These are phyloP conservation scores for Scaptomyza cyrtandrae DNA, from an alignment of 2,888 invertebrate genomes.

Conservation along the genomic window DNA sequence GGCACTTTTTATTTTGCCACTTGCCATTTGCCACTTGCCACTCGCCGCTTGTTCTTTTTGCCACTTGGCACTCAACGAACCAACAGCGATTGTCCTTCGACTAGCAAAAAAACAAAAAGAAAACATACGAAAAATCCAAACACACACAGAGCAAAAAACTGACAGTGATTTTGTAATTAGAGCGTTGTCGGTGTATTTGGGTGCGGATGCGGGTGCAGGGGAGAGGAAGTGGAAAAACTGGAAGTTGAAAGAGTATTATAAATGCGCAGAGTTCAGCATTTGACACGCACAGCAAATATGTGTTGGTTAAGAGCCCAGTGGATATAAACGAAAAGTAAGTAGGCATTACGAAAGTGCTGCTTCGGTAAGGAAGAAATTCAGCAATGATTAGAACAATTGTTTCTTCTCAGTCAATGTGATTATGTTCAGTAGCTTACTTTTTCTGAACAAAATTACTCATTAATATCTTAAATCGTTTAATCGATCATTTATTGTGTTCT, in stretches of 20 bases:
- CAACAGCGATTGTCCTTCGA: slow-evolving; percentile 52
- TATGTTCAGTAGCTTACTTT: too few relatives aligned
- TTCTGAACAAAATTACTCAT: too few relatives aligned
- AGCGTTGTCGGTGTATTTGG: slow-evolving; percentile 17
- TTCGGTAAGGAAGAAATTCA: slow-evolving; percentile 1
- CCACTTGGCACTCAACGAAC: slow-evolving; percentile 54
- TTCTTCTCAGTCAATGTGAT: too few relatives aligned
- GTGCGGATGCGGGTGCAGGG: not conserved
- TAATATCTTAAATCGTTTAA: too few relatives aligned
- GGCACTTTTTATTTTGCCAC: slow-evolving; percentile 55
- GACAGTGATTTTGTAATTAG: slow-evolving; percentile 66
- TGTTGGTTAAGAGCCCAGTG: not conserved
- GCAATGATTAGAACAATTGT: not conserved
- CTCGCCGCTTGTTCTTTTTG: slow-evolving; percentile 41
- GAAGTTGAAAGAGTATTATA: slow-evolving; percentile 8
- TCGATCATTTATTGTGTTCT: too few relatives aligned
- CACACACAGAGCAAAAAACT: slow-evolving; percentile 24
- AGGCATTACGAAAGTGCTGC: not conserved
- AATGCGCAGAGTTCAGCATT: slow-evolving; percentile 60
- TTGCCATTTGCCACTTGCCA: slow-evolving; percentile 38
- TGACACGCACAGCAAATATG: slow-evolving; percentile 72
- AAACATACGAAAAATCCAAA: slow-evolving; percentile 5
- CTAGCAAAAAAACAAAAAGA: slow-evolving; percentile 12
- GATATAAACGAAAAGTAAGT: not conserved
- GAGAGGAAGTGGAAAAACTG: not conserved